phyloP scores from a whole-genome alignment of 2,888 invertebrate genomes.

The Sesia bembeciformis region DNA sequence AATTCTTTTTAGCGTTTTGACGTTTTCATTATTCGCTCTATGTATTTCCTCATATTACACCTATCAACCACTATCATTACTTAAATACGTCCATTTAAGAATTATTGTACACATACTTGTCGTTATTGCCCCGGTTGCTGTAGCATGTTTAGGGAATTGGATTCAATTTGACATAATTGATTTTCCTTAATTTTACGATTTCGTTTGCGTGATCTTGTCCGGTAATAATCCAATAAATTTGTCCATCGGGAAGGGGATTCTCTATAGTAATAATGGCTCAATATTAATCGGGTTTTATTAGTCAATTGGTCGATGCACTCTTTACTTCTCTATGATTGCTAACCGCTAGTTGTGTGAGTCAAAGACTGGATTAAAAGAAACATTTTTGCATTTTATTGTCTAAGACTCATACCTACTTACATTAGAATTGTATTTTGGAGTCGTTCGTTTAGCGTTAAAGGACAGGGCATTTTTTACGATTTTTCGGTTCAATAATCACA shows the following conservation, averaged over 20 bases:
- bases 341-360: not conserved
- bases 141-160: constrained; percentile 43
- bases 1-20: constrained; percentile 32
- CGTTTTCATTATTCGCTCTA: constrained; percentile 25
- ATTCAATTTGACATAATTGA: constrained; percentile 64
- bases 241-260: constrained; percentile 58
- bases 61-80: too few species aligned
- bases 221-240: constrained; percentile 67
- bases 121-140: not conserved
- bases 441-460: too few species aligned
- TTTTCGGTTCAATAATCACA: too few species aligned
- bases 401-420: too few species aligned
- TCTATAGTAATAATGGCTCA: constrained; percentile 37
- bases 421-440: too few species aligned
- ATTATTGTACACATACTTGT: not conserved
- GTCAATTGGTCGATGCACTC: constrained; percentile 23
- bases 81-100: not conserved
- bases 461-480: too few species aligned
- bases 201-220: constrained; percentile 70
- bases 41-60: not conserved
- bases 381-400: not conserved
- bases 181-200: constrained; percentile 70
- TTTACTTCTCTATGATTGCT: not conserved
- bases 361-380: not conserved
- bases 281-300: constrained; percentile 54